phyloP scores from a whole-genome alignment of 2,888 invertebrate genomes.

The Polyommatus icarus region DNA sequence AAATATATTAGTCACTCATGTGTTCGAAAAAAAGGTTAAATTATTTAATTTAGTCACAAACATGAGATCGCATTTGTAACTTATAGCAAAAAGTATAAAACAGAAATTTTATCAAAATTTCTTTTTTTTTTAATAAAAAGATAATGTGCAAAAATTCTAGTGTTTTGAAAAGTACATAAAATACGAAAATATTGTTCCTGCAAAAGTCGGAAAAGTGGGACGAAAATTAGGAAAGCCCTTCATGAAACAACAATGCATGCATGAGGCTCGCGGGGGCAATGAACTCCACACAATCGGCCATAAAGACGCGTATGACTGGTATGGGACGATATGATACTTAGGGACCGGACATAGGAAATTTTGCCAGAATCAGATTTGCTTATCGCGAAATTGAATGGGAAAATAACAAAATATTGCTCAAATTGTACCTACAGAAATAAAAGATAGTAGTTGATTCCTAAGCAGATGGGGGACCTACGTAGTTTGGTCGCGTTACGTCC shows the following conservation, averaged over 20 bases:
- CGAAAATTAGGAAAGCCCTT: constrained; percentile 46
- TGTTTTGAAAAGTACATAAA: no score
- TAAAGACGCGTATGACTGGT: constrained; percentile 53
- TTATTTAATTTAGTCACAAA: no score
- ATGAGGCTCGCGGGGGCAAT: constrained; percentile 58
- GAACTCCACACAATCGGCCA: constrained; percentile 57
- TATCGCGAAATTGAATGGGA: not conserved
- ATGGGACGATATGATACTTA: constrained; percentile 44
- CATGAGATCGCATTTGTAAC: no score
- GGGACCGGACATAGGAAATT: constrained; percentile 9
- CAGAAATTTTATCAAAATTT: no score
- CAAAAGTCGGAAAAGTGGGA: constrained; percentile 36
- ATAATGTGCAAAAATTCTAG: no score
- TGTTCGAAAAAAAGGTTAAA: no score
- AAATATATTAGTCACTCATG: no score
- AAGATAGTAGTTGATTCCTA: no score
- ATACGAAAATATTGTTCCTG: not conserved
- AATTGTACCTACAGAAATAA: not conserved
- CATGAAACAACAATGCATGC: constrained; percentile 45
- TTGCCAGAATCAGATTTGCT: constrained; percentile 1
- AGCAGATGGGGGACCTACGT: no score
- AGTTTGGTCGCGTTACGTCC: no score
- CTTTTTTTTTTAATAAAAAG: no score
- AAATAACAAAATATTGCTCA: not conserved
- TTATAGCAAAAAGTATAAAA: no score